phyloP scores from a whole-genome alignment of 1,140 invertebrate species.

The Proctacanthus coquilletti region DNA sequence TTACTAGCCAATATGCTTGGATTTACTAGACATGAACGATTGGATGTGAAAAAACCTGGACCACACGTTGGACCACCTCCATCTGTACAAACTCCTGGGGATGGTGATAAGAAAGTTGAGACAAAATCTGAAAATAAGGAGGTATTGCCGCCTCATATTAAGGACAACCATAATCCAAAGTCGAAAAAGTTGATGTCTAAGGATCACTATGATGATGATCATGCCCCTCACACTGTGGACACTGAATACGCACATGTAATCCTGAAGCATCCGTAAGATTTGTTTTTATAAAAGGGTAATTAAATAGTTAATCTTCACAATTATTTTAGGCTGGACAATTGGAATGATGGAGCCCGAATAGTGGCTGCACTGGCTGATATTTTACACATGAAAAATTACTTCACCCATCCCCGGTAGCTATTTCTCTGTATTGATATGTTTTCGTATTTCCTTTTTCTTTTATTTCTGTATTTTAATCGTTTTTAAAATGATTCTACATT shows the following conservation, averaged over 20 bases:
- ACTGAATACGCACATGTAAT: constrained; percentile 30
- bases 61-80: constrained; percentile 48
- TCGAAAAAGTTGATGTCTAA: constrained; percentile 24
- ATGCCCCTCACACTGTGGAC: constrained; percentile 29
- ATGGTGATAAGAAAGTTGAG: not conserved
- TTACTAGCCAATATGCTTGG: constrained; percentile 35
- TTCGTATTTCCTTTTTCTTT: not conserved
- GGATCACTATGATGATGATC: constrained; percentile 27
- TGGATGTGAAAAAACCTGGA: constrained; percentile 91
- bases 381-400: constrained; percentile 30
- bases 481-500: too few species aligned
- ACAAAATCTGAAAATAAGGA: constrained; percentile 14
- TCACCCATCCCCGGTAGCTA: constrained; percentile 31
- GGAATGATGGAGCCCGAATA: constrained; percentile 27
- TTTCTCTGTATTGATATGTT: too few species aligned
- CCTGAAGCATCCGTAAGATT: constrained; percentile 27
- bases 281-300: not conserved
- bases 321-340: constrained; percentile 23
- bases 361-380: constrained; percentile 28
- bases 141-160: constrained; percentile 24
- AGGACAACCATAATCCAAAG: constrained; percentile 18
- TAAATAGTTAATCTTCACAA: not conserved
- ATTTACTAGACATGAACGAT: constrained; percentile 69
- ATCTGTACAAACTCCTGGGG: constrained; percentile 29
- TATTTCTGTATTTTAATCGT: constrained; percentile 4